phyloP scores from a whole-genome alignment of 1,140 invertebrate species.

The Acromyrmex echinatior region DNA sequence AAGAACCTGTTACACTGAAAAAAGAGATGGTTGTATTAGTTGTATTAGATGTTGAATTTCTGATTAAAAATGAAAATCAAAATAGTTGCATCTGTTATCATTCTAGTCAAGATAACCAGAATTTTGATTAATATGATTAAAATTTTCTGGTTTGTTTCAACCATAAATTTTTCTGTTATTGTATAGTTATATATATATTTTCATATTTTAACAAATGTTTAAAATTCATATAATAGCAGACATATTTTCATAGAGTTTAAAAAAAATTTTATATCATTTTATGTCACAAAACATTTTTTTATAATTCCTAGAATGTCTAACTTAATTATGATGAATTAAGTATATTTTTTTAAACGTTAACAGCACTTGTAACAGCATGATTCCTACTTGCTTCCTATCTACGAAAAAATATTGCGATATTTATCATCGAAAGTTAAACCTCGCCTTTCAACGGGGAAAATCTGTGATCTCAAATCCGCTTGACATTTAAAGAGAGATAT shows the following conservation, averaged over 20 bases:
- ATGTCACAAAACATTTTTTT: background rate
- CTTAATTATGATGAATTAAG: background rate
- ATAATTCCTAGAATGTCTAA: background rate
- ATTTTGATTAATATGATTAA: too few species aligned
- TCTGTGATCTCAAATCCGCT: slow-evolving; percentile 38
- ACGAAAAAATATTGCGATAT: background rate
- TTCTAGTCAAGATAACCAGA: too few species aligned
- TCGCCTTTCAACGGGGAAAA: slow-evolving; percentile 15
- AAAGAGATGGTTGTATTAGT: too few species aligned
- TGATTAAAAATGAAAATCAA: too few species aligned
- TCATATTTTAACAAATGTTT: background rate
- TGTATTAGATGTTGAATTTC: too few species aligned
- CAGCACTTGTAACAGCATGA: background rate
- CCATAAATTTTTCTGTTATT: too few species aligned
- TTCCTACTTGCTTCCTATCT: background rate
- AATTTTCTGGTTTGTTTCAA: too few species aligned
- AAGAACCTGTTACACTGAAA: background rate
- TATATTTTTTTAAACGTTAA: background rate
- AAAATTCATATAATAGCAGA: background rate
- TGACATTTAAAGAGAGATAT: slow-evolving; percentile 48
- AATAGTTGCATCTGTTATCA: too few species aligned
- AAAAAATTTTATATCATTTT: background rate
- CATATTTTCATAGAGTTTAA: background rate
- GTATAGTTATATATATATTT: background rate
- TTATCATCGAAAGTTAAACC: background rate